A percentile compares a stretch with the other conserved stretches of the same genome.
These are phyloP conservation scores for Circaetus gallicus DNA, from an alignment of 2,113 vertebrate genomes.

Conservation along the genomic window DNA sequence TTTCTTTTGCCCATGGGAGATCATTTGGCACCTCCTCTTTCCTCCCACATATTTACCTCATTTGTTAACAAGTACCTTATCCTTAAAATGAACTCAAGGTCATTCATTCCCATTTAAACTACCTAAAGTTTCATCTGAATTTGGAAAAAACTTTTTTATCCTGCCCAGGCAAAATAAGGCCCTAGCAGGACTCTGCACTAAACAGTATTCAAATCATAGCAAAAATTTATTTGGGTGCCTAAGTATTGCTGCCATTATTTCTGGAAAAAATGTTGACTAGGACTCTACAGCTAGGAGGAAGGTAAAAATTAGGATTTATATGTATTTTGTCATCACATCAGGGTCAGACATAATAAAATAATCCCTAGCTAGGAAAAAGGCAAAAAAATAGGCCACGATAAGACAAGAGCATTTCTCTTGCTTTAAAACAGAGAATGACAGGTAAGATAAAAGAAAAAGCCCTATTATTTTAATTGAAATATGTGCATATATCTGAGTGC, in stretches of 20 bases:
- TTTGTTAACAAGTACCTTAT: neutral
- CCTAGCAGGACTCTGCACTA: neutral
- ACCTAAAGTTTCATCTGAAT: neutral
- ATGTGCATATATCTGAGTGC: neutral
- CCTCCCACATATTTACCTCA: neutral
- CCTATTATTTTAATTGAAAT: conserved; percentile 26
- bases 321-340: conserved; percentile 4
- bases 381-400: neutral
- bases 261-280: neutral
- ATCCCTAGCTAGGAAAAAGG: neutral
- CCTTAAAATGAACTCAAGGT: neutral
- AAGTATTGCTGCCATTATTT: neutral
- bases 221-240: neutral
- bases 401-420: conserved; percentile 1
- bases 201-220: neutral
- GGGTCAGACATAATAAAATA: neutral
- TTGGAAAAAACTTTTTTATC: neutral
- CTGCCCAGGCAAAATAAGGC: neutral
- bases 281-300: neutral
- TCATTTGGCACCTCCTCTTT: neutral
- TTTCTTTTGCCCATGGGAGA: neutral
- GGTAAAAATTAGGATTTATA: neutral
- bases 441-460: neutral
- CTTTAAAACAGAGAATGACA: conserved; percentile 2
- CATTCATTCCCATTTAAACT: neutral